Base-by-base conservation (phyloP, 2,888 invertebrate species). In the Gymnosoma rotundatum region DNA sequence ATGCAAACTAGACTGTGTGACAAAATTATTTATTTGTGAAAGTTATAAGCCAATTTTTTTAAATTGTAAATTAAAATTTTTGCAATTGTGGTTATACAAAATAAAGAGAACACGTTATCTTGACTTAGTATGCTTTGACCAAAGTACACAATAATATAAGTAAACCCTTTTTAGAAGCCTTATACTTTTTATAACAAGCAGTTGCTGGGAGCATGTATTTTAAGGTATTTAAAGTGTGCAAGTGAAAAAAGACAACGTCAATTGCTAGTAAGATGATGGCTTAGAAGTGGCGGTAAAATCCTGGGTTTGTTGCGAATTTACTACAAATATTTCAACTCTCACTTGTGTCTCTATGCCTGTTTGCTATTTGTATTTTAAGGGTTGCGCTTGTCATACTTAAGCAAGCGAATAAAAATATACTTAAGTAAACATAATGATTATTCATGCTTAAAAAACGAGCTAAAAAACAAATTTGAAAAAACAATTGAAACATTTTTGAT, bases 361-460 rank as follows among this genome's bases (percentile, higher is more conserved):
- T 61, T 61, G 48, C 16, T 74, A 58, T 16, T 52, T 73, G 4
- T 58, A 58, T 48, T 72, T 73, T 73, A 69, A 80, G 75, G 79
- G 80, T 81, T 84, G 81, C 84, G 78, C 81, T 84, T 81, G 73
- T 64, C 42, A 75, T 70, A 81, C 63, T 73, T 78, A 58, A 73
- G 50, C 67, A 81, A 78, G 63, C 72, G 12, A 42, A 10, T 12
- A 42, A 42, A 10, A 2, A 42, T 1, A 10, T 42, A 63, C 64
- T 63, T 78, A 78, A 84, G 73, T 81, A 84, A 81, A 78, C 81
- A 84, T 74, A 78, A 84, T 74, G 81, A 81, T 84, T 84, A 84
- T 81, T 73, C 81, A 67, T 76, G 73, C 76, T 78, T 72, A 52
- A 76, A 60, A 73, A 80, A 74, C 32, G 25, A 63, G 25, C 21